Percentiles rank a stretch among this genome's conserved stretches.
These are phyloP conservation scores for Glaucopsyche alexis DNA, from an alignment of 2,888 invertebrate genomes.

Conservation along the genomic window DNA sequence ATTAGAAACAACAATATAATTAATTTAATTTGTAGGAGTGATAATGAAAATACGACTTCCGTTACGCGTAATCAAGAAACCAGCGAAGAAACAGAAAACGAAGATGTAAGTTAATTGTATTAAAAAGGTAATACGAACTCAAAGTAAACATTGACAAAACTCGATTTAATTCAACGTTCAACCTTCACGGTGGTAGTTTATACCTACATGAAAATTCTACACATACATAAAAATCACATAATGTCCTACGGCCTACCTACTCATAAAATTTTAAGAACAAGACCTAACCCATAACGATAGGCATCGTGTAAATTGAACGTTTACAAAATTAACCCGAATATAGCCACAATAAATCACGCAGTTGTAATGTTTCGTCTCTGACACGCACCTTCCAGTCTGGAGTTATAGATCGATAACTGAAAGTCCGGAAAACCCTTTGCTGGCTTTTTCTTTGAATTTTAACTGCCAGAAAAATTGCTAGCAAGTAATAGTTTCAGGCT, in stretches of 20 bases:
- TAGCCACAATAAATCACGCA: background rate
- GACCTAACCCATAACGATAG: background rate
- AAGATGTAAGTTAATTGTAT: slow-evolving; percentile 49
- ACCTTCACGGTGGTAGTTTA: background rate
- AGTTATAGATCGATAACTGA: background rate
- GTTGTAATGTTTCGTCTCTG: background rate
- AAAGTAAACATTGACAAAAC: background rate
- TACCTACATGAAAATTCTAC: background rate
- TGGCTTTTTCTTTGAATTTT: background rate
- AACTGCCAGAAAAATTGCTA: too few species aligned
- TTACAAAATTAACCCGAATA: slow-evolving; percentile 12
- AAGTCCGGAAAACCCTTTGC: background rate
- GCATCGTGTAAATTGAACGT: background rate
- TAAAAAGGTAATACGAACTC: too few species aligned
- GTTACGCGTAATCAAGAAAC: slow-evolving; percentile 34
- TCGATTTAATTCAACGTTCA: too few species aligned
- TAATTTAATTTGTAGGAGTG: slow-evolving; percentile 22
- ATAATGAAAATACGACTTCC: slow-evolving; percentile 17
- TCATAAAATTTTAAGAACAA: background rate
- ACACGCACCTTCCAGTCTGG: background rate
- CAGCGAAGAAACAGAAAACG: slow-evolving; percentile 56
- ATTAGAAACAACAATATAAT: too few species aligned
- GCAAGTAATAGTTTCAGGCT: too few species aligned
- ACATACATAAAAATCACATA: background rate
- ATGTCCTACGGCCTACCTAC: too few species aligned